Evolutionary conservation across 2,113 vertebrate species (phyloP).

Genomic region (Tenebrosternarchus preto): DNA sequence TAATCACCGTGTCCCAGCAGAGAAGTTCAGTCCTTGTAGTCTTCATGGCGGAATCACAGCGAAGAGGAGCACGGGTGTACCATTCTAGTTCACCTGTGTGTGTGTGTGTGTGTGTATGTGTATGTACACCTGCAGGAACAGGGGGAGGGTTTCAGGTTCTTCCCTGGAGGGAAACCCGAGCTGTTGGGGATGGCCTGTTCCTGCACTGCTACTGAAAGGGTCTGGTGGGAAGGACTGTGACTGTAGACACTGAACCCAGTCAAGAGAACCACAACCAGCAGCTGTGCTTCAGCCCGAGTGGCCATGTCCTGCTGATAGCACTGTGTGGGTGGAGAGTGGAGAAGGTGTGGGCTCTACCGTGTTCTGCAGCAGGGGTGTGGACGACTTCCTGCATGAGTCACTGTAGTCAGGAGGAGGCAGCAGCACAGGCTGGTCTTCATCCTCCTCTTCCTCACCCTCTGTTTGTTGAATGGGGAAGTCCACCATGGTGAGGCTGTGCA

Average conservation of each 20-base stretch:
- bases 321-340: not conserved
- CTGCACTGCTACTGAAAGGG: not conserved
- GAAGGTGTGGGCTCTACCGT: slow-evolving; percentile 63
- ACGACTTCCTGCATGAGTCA: slow-evolving; percentile 61
- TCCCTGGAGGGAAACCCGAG: slow-evolving; percentile 46
- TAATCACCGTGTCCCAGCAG: slow-evolving; percentile 9
- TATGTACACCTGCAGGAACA: not conserved
- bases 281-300: too few species aligned
- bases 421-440: slow-evolving; percentile 75
- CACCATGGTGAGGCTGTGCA: slow-evolving; percentile 77
- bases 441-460: slow-evolving; percentile 33
- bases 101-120: not conserved
- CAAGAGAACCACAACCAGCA: too few species aligned
- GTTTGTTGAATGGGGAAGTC: slow-evolving; percentile 76
- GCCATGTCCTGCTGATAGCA: too few species aligned
- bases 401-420: slow-evolving; percentile 90
- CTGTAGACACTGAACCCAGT: not conserved
- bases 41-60: not conserved
- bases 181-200: slow-evolving; percentile 10
- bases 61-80: not conserved
- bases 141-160: slow-evolving; percentile 43
- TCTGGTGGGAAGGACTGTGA: not conserved
- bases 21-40: not conserved
- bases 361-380: slow-evolving; percentile 61
- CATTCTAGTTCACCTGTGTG: not conserved